Evolutionary conservation across 2,113 vertebrate species (phyloP), one percentile per base, ranked within the genome.

Genomic region (Xenotilapia leptura): DNA sequence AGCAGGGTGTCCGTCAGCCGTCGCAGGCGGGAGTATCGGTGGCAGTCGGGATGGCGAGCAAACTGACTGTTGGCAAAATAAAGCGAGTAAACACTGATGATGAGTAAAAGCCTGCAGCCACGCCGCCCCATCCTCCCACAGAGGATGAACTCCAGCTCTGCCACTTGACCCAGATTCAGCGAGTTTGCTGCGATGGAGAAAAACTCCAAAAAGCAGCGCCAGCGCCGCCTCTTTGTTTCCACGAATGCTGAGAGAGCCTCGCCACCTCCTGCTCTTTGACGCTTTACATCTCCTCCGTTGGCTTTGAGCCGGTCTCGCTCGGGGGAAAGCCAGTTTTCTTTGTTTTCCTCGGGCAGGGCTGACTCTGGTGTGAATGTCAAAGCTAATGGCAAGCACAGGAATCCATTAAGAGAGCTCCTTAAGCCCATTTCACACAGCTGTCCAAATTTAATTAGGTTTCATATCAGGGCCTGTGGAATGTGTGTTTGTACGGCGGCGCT

Each of bases 371-470:
- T 80, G 79, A 80, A 79, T 83, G 86, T 89, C 82, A 80, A 14
- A 82, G 86, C 86, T 80, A 80, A 88, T 70, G 73, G 80, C 62
- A 45, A 80, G 81, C 8, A 7, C 3, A 65, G 47, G 47, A 90
- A 54, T 92, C 81, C 88, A 88, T 86, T 82, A 68, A 54, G 21
- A 47, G 47, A 40, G 62, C 62, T n/a, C 38, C 51, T 28, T 84
- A 86, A 90, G 73, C 77, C 86, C 38, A 85, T 86, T 92, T 90
- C 88, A 90, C 60, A 73, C 79, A 70, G 79, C 83, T 55, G 84
- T 92, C 88, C 60, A 86, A 21, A 88, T 92, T 86, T 85, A 88
- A 92, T 92, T 90, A 90, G 81, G 54, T 86, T 90, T 85, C 23
- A 51, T 56, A 80, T 89, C 68, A 19, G 56, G 33, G 86, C 53